phyloP scores from a whole-genome alignment of 2,797 vertebrate species.

The Holocentrus rufus region DNA sequence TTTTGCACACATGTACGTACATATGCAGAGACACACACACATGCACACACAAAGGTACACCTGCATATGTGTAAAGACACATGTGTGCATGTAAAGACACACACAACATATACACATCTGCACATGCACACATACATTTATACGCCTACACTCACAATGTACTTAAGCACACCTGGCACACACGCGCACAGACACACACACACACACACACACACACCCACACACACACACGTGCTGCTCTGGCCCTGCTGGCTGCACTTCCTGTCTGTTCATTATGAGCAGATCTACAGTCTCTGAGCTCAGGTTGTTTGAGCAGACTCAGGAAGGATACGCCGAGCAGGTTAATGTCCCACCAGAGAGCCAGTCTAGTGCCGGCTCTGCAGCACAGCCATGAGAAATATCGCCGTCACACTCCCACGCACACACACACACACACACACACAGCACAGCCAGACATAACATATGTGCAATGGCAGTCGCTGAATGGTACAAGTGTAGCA shows the following conservation, averaged over 20 bases:
- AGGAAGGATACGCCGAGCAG: conserved; percentile 74
- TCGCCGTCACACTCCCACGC: conserved; percentile 57
- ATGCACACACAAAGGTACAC: background rate
- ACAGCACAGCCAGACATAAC: conserved; percentile 56
- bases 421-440: conserved; percentile 29
- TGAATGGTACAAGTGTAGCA: conserved; percentile 40
- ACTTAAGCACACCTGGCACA: background rate
- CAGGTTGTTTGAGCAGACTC: conserved; percentile 57
- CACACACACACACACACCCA: conserved; percentile 6
- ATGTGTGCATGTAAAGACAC: background rate
- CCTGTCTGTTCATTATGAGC: conserved; percentile 68
- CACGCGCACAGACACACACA: background rate
- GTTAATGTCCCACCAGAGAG: conserved; percentile 75
- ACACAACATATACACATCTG: conserved; percentile 11
- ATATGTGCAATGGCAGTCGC: conserved; percentile 50
- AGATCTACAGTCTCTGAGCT: conserved; percentile 58
- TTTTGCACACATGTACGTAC: background rate
- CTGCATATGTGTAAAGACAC: background rate
- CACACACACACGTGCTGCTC: conserved; percentile 24
- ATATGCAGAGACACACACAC: background rate
- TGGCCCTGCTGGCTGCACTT: conserved; percentile 38
- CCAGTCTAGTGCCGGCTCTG: conserved; percentile 14
- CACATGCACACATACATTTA: background rate
- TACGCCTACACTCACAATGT: conserved; percentile 16
- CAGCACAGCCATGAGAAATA: conserved; percentile 71